Conservation (phyloP, 2,113 vertebrate species). For the Cynocephalus volans region DNA sequence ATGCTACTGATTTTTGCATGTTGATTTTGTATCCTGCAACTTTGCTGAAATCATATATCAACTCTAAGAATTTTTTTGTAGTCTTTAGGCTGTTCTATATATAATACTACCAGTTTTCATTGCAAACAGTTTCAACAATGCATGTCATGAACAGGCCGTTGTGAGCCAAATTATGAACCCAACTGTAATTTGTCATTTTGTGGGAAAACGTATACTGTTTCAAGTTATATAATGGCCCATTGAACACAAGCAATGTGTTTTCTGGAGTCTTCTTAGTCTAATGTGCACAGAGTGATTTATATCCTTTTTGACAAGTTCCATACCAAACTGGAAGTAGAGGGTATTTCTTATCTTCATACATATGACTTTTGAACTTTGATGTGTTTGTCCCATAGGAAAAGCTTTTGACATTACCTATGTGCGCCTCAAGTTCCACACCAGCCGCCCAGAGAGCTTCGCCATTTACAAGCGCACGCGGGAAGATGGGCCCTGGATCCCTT, state of each 20-base stretch:
- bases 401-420: slow-evolving; percentile 99
- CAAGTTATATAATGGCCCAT: not conserved
- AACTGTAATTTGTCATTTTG: not conserved
- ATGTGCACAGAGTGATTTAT: not conserved
- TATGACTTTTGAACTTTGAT: not conserved
- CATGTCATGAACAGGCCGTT: not conserved
- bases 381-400: slow-evolving; percentile 91
- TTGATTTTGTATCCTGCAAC: too few species aligned
- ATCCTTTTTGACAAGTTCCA: not conserved
- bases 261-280: not conserved
- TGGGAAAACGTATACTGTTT: not conserved
- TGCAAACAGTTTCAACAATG: not conserved
- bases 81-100: too few species aligned
- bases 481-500: slow-evolving; percentile 94
- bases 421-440: slow-evolving; percentile 98
- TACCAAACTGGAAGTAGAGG: not conserved
- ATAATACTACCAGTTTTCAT: not conserved
- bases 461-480: slow-evolving; percentile 96
- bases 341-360: not conserved
- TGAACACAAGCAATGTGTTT: not conserved
- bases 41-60: too few species aligned
- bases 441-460: slow-evolving; percentile 97
- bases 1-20: too few species aligned
- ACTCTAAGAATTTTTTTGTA: too few species aligned
- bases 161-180: not conserved